Percentiles rank a stretch among this genome's conserved stretches.
These are phyloP conservation scores for Xerus inauris DNA, from an alignment of 2,113 vertebrate genomes.

Conservation along the genomic window DNA sequence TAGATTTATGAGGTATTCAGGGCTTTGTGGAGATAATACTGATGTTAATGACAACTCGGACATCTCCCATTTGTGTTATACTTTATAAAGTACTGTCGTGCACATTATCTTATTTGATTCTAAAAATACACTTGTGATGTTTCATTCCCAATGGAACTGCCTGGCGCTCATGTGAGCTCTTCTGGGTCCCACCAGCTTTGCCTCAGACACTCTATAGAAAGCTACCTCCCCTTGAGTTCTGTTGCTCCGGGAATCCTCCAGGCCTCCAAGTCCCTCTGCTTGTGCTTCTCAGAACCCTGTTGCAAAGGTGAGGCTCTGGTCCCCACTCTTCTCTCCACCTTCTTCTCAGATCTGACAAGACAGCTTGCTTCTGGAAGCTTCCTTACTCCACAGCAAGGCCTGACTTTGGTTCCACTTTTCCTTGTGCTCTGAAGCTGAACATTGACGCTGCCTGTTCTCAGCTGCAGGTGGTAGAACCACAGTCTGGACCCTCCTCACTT, in stretches of 20 bases:
- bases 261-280: neutral
- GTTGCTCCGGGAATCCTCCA: neutral
- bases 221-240: neutral
- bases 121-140: neutral
- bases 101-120: neutral
- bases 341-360: no score
- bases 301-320: neutral
- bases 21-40: neutral
- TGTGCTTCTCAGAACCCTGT: neutral
- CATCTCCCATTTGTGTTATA: neutral
- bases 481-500: neutral
- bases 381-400: neutral
- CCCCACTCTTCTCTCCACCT: accelerated
- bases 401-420: neutral
- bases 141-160: conserved; percentile 5
- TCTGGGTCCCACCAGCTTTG: neutral
- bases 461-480: neutral
- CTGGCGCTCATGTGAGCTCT: neutral
- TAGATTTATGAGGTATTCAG: neutral
- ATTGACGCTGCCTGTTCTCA: neutral
- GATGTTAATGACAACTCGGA: neutral
- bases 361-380: neutral
- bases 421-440: neutral
- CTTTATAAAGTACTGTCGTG: neutral
- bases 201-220: neutral